Evolutionary conservation across 2,888 invertebrate species (phyloP).

Genomic region (Rhopalosiphum nymphaeae): DNA sequence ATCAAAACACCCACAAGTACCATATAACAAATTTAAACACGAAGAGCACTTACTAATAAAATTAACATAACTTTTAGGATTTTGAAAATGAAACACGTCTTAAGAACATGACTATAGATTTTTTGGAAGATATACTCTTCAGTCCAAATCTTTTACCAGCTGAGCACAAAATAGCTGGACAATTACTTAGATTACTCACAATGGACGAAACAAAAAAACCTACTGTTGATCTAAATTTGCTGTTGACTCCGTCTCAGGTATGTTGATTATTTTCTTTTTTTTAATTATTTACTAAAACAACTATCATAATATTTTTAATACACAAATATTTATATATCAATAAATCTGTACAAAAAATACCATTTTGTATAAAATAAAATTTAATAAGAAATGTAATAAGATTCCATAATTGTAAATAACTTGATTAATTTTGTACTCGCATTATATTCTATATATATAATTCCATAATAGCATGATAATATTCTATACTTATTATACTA

Average conservation of each 20-base stretch:
- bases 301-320: neutral
- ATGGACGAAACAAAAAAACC: slow-evolving; percentile 79
- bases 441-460: neutral
- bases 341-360: neutral
- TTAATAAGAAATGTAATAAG: too few relatives aligned
- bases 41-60: neutral
- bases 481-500: neutral
- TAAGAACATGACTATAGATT: slow-evolving; percentile 84
- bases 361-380: neutral
- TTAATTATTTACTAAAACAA: neutral
- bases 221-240: slow-evolving; percentile 78
- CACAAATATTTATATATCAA: neutral
- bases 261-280: slow-evolving; percentile 68
- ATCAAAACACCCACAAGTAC: slow-evolving; percentile 86
- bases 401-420: neutral
- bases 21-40: neutral
- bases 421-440: neutral
- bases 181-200: slow-evolving; percentile 82
- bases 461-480: neutral
- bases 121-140: slow-evolving; percentile 88
- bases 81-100: slow-evolving; percentile 84
- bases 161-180: slow-evolving; percentile 90
- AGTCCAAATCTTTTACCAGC: slow-evolving; percentile 87
- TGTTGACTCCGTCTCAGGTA: slow-evolving; percentile 80
- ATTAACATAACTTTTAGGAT: slow-evolving; percentile 72